Conservation (phyloP, 1,140 invertebrate genomes). For the Atopsyche davidsoni region DNA sequence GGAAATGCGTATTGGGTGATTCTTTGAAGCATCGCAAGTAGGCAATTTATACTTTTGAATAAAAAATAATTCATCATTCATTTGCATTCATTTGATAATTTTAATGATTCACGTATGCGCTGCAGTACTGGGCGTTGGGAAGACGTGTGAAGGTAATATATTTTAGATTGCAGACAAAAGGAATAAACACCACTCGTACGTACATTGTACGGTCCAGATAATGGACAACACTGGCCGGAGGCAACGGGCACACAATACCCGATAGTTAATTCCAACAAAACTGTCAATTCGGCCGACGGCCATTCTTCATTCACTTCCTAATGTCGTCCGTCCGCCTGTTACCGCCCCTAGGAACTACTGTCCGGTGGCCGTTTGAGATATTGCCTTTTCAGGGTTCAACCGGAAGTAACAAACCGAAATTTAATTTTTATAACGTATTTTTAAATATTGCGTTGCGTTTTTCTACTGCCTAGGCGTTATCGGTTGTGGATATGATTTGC, state of each 20-base stretch:
- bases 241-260: slow-evolving; percentile 14
- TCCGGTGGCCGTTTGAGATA: slow-evolving; percentile 11
- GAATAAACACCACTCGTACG: no score
- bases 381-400: not conserved
- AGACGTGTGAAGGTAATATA: no score
- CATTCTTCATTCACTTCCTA: slow-evolving; percentile 22
- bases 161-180: no score
- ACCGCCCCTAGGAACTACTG: slow-evolving; percentile 16
- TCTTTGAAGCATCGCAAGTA: no score
- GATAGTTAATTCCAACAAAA: slow-evolving; percentile 27
- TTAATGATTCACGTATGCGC: no score
- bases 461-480: not conserved
- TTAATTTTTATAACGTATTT: no score
- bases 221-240: not conserved
- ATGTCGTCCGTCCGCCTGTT: slow-evolving; percentile 15
- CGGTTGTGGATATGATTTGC: not conserved
- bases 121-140: no score
- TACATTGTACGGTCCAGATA: slow-evolving; percentile 1
- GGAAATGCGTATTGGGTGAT: no score
- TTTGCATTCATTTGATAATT: no score
- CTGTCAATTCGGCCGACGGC: slow-evolving; percentile 26
- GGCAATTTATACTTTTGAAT: no score
- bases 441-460: no score
- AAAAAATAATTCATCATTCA: no score
- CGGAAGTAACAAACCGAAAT: not conserved